phyloP scores from a whole-genome alignment of 2,888 invertebrate genomes.

The Pherbina coryleti region DNA sequence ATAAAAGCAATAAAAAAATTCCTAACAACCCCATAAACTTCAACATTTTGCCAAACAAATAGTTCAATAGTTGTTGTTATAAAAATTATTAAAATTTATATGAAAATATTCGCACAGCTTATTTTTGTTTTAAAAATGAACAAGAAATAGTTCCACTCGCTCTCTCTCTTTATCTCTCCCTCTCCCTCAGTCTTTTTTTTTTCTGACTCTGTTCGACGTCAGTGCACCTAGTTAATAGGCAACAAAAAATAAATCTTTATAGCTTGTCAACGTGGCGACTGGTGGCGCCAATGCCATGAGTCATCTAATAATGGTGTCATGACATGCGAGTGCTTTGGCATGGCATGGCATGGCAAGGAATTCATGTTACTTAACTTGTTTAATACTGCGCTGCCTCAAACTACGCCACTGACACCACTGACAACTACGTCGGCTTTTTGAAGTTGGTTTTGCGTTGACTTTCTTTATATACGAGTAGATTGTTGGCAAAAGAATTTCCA shows the following conservation, averaged over 20 bases:
- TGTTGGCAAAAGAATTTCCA: too few relatives aligned
- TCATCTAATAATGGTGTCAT: slow-evolving; percentile 47
- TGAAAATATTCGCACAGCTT: not conserved
- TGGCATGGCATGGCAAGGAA: not conserved
- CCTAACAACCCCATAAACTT: too few relatives aligned
- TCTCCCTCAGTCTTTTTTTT: not conserved
- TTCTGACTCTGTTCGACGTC: not conserved
- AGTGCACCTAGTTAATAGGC: slow-evolving; percentile 44
- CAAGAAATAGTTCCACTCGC: too few relatives aligned
- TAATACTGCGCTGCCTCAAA: not conserved
- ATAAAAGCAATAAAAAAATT: too few relatives aligned
- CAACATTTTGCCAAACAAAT: not conserved
- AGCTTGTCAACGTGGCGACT: slow-evolving; percentile 34
- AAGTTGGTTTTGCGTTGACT: too few relatives aligned
- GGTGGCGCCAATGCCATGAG: slow-evolving; percentile 52
- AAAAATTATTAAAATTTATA: not conserved
- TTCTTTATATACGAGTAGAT: too few relatives aligned
- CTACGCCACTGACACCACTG: not conserved
- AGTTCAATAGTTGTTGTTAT: not conserved
- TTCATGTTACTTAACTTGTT: not conserved
- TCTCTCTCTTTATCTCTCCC: not conserved
- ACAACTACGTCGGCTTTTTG: not conserved
- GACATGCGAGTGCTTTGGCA: slow-evolving; percentile 23
- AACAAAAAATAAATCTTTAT: slow-evolving; percentile 53
- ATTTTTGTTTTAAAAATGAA: not conserved